phyloP scores from a whole-genome alignment of 30 jellyfish, hydroid and myxozoan genomes.

The Aurelia aurita region DNA sequence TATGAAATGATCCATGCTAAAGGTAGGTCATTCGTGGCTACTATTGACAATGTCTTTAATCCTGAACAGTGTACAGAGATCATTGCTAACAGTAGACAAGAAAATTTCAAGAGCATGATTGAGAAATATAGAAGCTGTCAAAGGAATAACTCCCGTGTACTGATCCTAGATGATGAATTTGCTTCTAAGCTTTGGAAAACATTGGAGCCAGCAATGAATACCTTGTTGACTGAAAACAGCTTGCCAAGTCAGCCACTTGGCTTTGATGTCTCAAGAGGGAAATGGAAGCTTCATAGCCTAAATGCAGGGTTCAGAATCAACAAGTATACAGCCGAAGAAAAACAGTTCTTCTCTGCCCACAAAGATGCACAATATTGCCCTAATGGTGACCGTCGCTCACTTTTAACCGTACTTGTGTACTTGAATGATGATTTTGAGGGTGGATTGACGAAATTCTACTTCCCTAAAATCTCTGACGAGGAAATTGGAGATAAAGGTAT shows the following conservation, averaged over 20 bases:
- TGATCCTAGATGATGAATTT: slow-evolving; percentile 32
- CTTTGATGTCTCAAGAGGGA: slow-evolving; percentile 62
- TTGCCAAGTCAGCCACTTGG: slow-evolving; percentile 5
- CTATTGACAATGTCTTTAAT: slow-evolving; percentile 17
- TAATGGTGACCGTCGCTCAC: slow-evolving; percentile 68
- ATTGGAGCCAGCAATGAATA: background rate
- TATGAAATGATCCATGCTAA: background rate
- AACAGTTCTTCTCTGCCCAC: slow-evolving; percentile 61
- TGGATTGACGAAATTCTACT: slow-evolving; percentile 61
- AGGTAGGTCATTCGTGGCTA: slow-evolving; percentile 33
- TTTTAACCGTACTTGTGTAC: slow-evolving; percentile 47
- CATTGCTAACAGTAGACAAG: background rate
- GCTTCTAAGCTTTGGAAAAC: slow-evolving; percentile 47
- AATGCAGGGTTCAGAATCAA: slow-evolving; percentile 54
- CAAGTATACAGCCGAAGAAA: slow-evolving; percentile 13
- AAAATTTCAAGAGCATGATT: slow-evolving; percentile 7
- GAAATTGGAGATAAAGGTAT: background rate
- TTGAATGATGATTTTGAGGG: slow-evolving; percentile 66
- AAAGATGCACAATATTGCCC: slow-evolving; percentile 83
- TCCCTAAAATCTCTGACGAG: slow-evolving; percentile 1
- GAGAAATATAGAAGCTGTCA: background rate
- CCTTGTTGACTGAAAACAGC: slow-evolving; percentile 2
- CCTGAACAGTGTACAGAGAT: slow-evolving; percentile 31
- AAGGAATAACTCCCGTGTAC: slow-evolving; percentile 54
- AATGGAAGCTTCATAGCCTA: slow-evolving; percentile 43